A percentile compares a stretch with the other conserved stretches of the same genome.
These are phyloP conservation scores for Alcedo atthis DNA, from an alignment of 2,797 vertebrate species.

Conservation along the genomic window DNA sequence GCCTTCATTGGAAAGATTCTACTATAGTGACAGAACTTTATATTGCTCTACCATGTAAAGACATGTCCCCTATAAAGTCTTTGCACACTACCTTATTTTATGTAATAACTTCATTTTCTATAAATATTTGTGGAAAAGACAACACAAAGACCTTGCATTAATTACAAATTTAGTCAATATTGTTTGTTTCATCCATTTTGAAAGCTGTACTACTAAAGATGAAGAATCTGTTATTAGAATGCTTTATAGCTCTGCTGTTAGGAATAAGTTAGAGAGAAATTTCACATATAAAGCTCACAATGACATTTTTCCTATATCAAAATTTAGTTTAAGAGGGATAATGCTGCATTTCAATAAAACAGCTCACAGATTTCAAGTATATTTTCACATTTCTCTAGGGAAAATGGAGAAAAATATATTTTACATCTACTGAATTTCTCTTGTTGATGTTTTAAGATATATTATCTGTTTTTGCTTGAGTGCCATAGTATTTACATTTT, in stretches of 20 bases:
- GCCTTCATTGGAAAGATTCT: background rate
- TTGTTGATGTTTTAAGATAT: background rate
- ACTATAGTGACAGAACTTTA: background rate
- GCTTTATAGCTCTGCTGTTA: background rate
- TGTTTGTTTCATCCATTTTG: background rate
- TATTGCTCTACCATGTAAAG: background rate
- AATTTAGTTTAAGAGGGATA: slow-evolving; percentile 35
- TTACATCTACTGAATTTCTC: background rate
- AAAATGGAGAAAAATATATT: background rate
- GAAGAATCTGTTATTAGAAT: background rate
- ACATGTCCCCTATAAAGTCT: background rate
- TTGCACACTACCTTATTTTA: background rate
- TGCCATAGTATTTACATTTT: background rate
- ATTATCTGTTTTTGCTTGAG: background rate
- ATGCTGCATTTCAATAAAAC: slow-evolving; percentile 30
- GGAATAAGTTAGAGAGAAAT: slow-evolving; percentile 6
- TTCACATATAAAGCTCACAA: background rate
- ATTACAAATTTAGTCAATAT: background rate
- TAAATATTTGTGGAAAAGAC: background rate
- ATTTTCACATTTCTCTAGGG: background rate
- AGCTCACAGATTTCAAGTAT: background rate
- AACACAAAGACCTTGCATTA: background rate
- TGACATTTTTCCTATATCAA: background rate
- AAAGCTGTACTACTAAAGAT: background rate
- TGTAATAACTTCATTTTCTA: background rate